phyloP scores from a whole-genome alignment of 92 coral and sea anemone genomes.

The Virgularia gustaviana region DNA sequence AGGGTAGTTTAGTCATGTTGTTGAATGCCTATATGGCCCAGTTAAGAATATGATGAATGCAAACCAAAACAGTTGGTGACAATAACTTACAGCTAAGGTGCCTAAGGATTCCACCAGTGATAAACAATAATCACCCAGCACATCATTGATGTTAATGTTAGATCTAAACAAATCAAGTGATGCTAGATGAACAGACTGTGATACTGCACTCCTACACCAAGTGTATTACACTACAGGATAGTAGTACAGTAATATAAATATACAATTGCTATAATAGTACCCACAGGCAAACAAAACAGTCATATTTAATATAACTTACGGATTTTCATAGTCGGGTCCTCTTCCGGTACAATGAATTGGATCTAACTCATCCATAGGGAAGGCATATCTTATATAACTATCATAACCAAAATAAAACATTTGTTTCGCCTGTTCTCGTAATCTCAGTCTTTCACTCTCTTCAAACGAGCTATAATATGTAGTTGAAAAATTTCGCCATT shows the following conservation, averaged over 20 bases:
- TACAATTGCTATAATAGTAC: too few species aligned
- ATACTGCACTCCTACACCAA: too few species aligned
- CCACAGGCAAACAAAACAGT: too few species aligned
- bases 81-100: slow-evolving; percentile 95
- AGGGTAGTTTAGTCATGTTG: too few species aligned
- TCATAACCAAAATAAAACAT: slow-evolving; percentile 95
- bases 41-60: too few species aligned
- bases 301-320: slow-evolving; percentile 60
- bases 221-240: too few species aligned
- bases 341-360: slow-evolving; percentile 96
- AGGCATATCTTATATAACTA: slow-evolving; percentile 90
- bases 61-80: too few species aligned
- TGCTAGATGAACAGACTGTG: too few species aligned
- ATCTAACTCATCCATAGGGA: slow-evolving; percentile 88
- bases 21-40: too few species aligned
- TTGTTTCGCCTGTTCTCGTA: slow-evolving; percentile 73
- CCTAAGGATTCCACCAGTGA: slow-evolving; percentile 84
- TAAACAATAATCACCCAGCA: slow-evolving; percentile 85
- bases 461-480: slow-evolving; percentile 66
- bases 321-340: slow-evolving; percentile 84
- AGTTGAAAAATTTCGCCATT: slow-evolving; percentile 9
- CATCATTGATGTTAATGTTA: slow-evolving; percentile 95
- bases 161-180: slow-evolving; percentile 47
- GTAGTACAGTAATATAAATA: too few species aligned
- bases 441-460: slow-evolving; percentile 68